Percentiles rank a stretch among this genome's conserved stretches.
Evolutionary conservation across 2,888 invertebrate genomes (phyloP).

Genomic region (Pogonocherus hispidulus): DNA sequence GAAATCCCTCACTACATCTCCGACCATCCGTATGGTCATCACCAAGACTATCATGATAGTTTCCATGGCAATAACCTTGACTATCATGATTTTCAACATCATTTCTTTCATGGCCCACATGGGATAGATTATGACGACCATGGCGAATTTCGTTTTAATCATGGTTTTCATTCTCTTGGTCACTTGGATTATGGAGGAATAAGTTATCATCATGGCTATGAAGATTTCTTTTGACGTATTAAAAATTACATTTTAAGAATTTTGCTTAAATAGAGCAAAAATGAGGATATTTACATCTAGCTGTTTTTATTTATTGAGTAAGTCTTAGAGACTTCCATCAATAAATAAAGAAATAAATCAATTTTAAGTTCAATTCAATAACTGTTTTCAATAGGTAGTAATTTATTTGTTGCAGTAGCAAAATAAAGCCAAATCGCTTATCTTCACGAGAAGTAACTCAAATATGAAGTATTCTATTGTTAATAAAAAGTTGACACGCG

Average conservation of each 20-base stretch:
- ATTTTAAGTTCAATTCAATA: too few species aligned
- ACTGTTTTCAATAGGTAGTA: too few species aligned
- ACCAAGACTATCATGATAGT: constrained; percentile 28
- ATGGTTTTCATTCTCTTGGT: not conserved
- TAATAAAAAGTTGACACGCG: too few species aligned
- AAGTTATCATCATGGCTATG: not conserved
- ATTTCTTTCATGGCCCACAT: not conserved
- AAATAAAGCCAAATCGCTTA: too few species aligned
- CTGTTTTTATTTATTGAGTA: too few species aligned
- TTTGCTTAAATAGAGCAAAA: too few species aligned
- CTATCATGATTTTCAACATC: constrained; percentile 7
- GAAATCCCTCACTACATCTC: constrained; percentile 26
- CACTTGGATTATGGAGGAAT: constrained; percentile 12
- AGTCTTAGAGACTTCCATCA: too few species aligned
- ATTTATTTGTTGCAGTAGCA: too few species aligned
- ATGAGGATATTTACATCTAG: too few species aligned
- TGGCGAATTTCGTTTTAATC: not conserved
- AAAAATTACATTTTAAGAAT: not conserved
- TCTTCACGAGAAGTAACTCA: too few species aligned
- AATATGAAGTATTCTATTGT: too few species aligned
- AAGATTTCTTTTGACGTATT: not conserved
- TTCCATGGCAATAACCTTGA: constrained; percentile 32
- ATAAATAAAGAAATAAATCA: too few species aligned
- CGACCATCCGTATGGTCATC: constrained; percentile 13
- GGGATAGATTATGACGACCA: not conserved